Percentiles rank a stretch among this genome's conserved stretches.
Conservation (phyloP, 2,797 vertebrate genomes). For the Chelon labrosus region DNA sequence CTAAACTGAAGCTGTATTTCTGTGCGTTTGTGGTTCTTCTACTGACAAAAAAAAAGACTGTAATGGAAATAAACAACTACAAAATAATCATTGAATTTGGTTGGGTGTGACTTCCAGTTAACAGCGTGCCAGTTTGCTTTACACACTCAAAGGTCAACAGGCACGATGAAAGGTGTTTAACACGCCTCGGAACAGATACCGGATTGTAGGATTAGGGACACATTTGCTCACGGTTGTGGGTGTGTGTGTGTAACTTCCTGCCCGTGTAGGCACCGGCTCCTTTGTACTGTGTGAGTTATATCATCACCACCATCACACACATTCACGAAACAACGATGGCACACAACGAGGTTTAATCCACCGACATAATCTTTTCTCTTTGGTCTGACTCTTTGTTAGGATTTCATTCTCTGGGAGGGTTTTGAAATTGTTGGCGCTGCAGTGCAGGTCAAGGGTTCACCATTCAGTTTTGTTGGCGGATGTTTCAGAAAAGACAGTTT, state of each 20-base stretch:
- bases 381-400: too few relatives aligned
- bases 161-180: background rate
- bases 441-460: too few relatives aligned
- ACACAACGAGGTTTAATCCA: background rate
- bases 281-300: background rate
- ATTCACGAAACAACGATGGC: background rate
- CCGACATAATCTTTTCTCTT: too few relatives aligned
- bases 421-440: too few relatives aligned
- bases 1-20: background rate
- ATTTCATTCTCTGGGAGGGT: too few relatives aligned
- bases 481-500: too few relatives aligned
- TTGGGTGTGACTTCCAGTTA: background rate
- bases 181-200: background rate
- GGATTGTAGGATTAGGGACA: background rate
- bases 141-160: constrained; percentile 6
- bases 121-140: background rate
- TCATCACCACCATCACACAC: background rate
- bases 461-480: too few relatives aligned
- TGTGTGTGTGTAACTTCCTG: constrained; percentile 16
- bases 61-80: too few relatives aligned
- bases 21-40: background rate
- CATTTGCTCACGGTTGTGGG: constrained; percentile 27
- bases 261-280: background rate
- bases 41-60: background rate
- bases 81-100: background rate